Evolutionary conservation across 1,140 invertebrate species (phyloP).

Genomic region (Matsumurasca onukii): DNA sequence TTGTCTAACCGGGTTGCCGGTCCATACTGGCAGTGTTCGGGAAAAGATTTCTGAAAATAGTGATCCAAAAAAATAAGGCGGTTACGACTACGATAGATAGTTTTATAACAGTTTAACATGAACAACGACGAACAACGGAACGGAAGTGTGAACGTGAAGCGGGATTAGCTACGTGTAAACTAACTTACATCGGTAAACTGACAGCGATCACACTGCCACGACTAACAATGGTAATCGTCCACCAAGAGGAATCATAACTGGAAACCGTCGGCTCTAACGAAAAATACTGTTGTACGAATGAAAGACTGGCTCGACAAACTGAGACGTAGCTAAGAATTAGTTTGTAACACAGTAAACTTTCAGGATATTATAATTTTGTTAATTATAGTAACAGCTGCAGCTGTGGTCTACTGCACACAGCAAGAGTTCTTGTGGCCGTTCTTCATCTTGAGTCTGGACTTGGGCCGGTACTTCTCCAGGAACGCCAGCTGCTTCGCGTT

Average conservation of each 20-base stretch:
- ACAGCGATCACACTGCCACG: constrained; percentile 16
- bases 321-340: constrained; percentile 7
- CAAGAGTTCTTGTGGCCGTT: constrained; percentile 90
- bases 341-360: constrained; percentile 9
- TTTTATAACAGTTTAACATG: constrained; percentile 22
- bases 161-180: constrained; percentile 9
- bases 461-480: constrained; percentile 93
- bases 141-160: background rate
- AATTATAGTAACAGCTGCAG: background rate
- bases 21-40: constrained; percentile 6
- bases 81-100: constrained; percentile 13
- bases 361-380: constrained; percentile 11
- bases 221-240: constrained; percentile 28
- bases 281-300: constrained; percentile 24
- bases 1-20: background rate
- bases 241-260: constrained; percentile 25
- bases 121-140: constrained; percentile 13
- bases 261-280: constrained; percentile 8
- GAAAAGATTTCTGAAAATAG: constrained; percentile 24
- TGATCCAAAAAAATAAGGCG: constrained; percentile 13
- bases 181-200: constrained; percentile 19
- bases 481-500: constrained; percentile 95
- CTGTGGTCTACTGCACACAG: constrained; percentile 54
- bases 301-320: constrained; percentile 19
- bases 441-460: constrained; percentile 90